phyloP scores from a whole-genome alignment of 2,888 invertebrate species.

The Lithodes maja region DNA sequence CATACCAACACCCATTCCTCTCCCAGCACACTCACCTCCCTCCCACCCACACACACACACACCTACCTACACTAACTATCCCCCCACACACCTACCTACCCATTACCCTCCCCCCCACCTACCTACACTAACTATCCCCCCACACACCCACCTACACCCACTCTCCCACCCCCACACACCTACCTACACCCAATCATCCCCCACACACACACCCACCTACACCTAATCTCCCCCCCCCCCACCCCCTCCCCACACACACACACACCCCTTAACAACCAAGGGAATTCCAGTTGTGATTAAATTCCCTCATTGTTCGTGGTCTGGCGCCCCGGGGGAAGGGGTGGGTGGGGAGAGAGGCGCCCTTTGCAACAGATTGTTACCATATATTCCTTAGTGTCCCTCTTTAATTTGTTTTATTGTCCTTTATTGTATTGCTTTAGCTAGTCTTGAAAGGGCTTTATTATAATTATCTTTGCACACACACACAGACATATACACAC shows the following conservation, averaged over 20 bases:
- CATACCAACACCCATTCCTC: background rate
- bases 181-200: background rate
- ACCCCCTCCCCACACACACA: background rate
- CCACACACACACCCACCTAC: background rate
- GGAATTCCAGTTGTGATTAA: background rate
- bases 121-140: background rate
- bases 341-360: background rate
- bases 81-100: background rate
- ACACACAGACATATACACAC: too few relatives aligned
- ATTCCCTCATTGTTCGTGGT: background rate
- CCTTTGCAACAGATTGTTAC: background rate
- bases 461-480: too few relatives aligned
- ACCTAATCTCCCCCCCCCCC: background rate
- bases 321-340: background rate
- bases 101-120: background rate
- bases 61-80: background rate
- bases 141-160: background rate
- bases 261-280: conserved; percentile 3
- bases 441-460: too few relatives aligned
- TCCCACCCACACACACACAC: too few relatives aligned
- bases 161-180: background rate
- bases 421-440: too few relatives aligned
- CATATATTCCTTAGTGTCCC: background rate
- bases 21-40: too few relatives aligned
- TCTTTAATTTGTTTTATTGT: too few relatives aligned